These are phyloP conservation scores for Enteromius radiatus DNA, from an alignment of 2,797 vertebrate genomes.

Conservation along the genomic window DNA sequence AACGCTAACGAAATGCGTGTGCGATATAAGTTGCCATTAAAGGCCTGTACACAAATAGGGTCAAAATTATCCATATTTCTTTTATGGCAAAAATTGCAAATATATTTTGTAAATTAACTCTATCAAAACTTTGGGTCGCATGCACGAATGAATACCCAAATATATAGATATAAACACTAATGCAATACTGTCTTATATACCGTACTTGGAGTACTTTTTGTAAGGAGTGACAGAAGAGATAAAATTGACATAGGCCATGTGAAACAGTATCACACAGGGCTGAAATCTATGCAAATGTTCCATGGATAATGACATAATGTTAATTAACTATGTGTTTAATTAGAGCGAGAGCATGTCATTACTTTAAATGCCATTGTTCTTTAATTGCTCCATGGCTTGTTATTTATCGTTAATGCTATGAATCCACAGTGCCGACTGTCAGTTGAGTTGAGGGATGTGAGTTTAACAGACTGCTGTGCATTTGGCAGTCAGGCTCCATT, in stretches of 20 bases:
- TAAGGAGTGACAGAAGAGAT: background rate
- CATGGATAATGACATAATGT: constrained; percentile 34
- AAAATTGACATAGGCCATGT: background rate
- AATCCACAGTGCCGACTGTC: constrained; percentile 58
- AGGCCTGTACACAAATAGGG: too few relatives aligned
- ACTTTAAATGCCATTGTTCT: constrained; percentile 64
- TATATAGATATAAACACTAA: background rate
- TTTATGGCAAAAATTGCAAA: too few relatives aligned
- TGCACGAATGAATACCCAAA: background rate
- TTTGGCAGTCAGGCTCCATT: constrained; percentile 70
- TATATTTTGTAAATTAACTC: too few relatives aligned
- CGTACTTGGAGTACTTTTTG: background rate
- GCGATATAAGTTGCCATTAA: too few relatives aligned
- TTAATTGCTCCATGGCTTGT: constrained; percentile 60
- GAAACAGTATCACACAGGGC: background rate
- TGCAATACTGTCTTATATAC: background rate
- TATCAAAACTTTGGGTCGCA: too few relatives aligned
- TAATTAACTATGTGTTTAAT: constrained; percentile 44
- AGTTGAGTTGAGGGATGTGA: constrained; percentile 49
- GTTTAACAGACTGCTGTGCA: constrained; percentile 61
- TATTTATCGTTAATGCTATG: constrained; percentile 69
- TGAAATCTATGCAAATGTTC: constrained; percentile 14
- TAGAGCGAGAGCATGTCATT: constrained; percentile 29
- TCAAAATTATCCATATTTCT: too few relatives aligned
- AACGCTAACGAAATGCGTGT: too few relatives aligned